Evolutionary conservation across 2,113 vertebrate species (phyloP).

Genomic region (Sceloporus undulatus): DNA sequence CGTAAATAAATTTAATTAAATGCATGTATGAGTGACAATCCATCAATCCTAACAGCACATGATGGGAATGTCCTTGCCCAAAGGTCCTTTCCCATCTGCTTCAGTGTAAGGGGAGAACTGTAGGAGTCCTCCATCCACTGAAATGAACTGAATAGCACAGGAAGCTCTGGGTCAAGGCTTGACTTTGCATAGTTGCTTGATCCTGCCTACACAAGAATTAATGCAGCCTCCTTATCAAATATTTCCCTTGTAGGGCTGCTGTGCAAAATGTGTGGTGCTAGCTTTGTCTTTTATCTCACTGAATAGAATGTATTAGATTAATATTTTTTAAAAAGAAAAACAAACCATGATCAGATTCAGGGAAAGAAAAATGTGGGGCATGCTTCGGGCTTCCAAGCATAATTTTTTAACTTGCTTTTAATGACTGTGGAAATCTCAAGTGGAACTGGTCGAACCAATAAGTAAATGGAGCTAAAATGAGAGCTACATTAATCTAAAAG

Average conservation of each 20-base stretch:
- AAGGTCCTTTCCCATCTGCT: not conserved
- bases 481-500: constrained; percentile 55
- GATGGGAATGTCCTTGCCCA: not conserved
- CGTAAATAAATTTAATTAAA: no score
- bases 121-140: not conserved
- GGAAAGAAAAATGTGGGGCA: constrained; percentile 23
- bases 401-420: constrained; percentile 52
- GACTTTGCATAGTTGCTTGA: not conserved
- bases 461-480: constrained; percentile 31
- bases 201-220: constrained; percentile 6
- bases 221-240: constrained; percentile 27
- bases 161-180: not conserved
- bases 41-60: not conserved
- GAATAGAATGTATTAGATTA: not conserved
- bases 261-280: constrained; percentile 7
- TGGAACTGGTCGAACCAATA: constrained; percentile 37
- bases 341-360: not conserved
- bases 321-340: not conserved
- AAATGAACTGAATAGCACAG: not conserved
- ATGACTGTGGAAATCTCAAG: constrained; percentile 42
- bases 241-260: not conserved
- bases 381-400: not conserved
- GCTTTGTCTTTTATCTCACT: not conserved
- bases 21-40: not conserved
- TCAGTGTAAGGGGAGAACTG: not conserved